These are phyloP conservation scores for Sebastes flavidus DNA, from an alignment of 2,797 vertebrate species.

Conservation along the genomic window DNA sequence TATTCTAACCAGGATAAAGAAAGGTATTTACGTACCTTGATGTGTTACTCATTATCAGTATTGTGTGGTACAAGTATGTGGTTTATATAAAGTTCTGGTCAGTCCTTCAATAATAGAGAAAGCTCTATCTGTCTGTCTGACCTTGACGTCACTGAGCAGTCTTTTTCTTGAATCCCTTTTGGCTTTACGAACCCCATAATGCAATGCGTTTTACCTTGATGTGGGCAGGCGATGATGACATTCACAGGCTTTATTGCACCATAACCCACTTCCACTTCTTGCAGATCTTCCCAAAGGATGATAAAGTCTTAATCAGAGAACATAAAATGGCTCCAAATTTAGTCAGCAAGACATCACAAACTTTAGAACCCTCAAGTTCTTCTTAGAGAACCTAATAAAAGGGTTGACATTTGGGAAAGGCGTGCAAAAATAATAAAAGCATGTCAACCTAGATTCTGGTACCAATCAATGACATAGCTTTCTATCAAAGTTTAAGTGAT, in stretches of 20 bases:
- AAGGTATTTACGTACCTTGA: background rate
- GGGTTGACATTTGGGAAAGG: background rate
- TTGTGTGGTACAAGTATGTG: background rate
- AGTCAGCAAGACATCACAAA: slow-evolving; percentile 8
- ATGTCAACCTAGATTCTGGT: background rate
- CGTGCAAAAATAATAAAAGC: background rate
- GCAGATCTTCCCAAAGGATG: slow-evolving; percentile 35
- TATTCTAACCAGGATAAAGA: background rate
- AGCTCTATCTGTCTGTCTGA: slow-evolving; percentile 17
- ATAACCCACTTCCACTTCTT: slow-evolving; percentile 43
- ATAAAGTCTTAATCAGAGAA: slow-evolving; percentile 34
- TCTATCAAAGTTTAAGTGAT: background rate
- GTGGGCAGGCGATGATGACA: slow-evolving; percentile 46
- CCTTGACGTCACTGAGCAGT: slow-evolving; percentile 42
- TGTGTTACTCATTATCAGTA: background rate
- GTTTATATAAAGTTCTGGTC: background rate
- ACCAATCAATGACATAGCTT: background rate
- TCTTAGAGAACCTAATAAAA: background rate
- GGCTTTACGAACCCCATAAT: slow-evolving; percentile 40
- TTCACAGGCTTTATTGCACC: slow-evolving; percentile 60
- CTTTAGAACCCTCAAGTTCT: background rate
- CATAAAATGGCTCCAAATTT: slow-evolving; percentile 8
- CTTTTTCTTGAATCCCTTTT: slow-evolving; percentile 12
- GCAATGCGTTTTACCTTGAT: slow-evolving; percentile 23
- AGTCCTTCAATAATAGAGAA: slow-evolving; percentile 10